phyloP scores from a whole-genome alignment of 2,113 vertebrate genomes.

The Tangachromis dhanisi region DNA sequence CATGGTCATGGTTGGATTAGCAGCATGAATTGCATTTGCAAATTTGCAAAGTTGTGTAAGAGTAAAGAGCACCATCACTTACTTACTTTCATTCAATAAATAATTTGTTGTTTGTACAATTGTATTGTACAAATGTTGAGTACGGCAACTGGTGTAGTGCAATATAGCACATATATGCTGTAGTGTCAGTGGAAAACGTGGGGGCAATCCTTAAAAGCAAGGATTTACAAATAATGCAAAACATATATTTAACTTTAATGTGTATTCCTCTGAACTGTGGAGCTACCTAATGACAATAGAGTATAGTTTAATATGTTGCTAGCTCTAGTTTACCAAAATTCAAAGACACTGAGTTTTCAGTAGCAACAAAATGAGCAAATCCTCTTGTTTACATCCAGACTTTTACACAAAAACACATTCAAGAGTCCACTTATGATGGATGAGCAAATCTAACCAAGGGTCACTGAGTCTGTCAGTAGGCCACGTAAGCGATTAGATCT shows the following conservation, averaged over 20 bases:
- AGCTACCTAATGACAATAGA: background rate
- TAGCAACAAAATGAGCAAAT: background rate
- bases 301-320: background rate
- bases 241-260: background rate
- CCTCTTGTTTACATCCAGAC: background rate
- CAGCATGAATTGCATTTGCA: background rate
- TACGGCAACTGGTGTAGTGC: background rate
- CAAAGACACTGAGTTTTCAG: background rate
- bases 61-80: background rate
- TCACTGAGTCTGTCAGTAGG: slow-evolving; percentile 15
- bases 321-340: background rate
- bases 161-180: background rate
- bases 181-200: background rate
- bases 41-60: background rate
- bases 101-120: background rate
- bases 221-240: background rate
- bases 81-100: background rate
- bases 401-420: background rate
- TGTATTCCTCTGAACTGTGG: background rate
- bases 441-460: slow-evolving; percentile 13
- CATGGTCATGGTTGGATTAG: background rate
- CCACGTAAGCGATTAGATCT: slow-evolving; percentile 8
- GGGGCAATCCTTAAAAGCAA: background rate
- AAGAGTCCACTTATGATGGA: slow-evolving; percentile 3
- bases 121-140: background rate